phyloP scores from a whole-genome alignment of 1,140 invertebrate species.

The Spodoptera litura region DNA sequence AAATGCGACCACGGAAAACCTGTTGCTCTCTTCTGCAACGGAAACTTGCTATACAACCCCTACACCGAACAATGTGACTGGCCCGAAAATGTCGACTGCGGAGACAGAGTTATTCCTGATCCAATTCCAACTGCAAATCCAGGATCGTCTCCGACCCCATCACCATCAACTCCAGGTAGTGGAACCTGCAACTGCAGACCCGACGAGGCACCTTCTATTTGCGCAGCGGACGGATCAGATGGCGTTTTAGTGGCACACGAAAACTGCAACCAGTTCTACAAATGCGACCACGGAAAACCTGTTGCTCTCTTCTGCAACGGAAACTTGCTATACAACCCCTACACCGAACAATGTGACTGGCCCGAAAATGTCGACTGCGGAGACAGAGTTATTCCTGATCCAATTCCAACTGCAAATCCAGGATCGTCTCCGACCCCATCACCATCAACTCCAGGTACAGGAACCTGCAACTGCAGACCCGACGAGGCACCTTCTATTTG shows the following conservation, averaged over 20 bases:
- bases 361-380: slow-evolving; percentile 84
- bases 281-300: slow-evolving; percentile 57
- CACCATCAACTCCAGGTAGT: slow-evolving; percentile 8
- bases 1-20: slow-evolving; percentile 37
- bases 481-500: slow-evolving; percentile 58
- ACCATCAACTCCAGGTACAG: not conserved
- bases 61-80: slow-evolving; percentile 86
- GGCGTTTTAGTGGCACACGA: slow-evolving; percentile 60
- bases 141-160: slow-evolving; percentile 48
- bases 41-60: slow-evolving; percentile 62
- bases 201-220: slow-evolving; percentile 55
- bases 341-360: slow-evolving; percentile 87
- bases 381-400: slow-evolving; percentile 51
- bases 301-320: slow-evolving; percentile 72
- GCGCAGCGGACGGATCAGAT: slow-evolving; percentile 52
- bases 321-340: slow-evolving; percentile 86
- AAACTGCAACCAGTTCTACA: slow-evolving; percentile 66
- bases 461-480: slow-evolving; percentile 55
- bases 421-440: not conserved
- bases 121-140: slow-evolving; percentile 38
- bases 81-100: slow-evolving; percentile 83
- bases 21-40: slow-evolving; percentile 35
- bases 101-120: slow-evolving; percentile 32
- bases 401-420: not conserved
- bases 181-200: slow-evolving; percentile 53